These are phyloP conservation scores for Poicephalus gulielmi DNA, from an alignment of 2,113 vertebrate species.

Conservation along the genomic window DNA sequence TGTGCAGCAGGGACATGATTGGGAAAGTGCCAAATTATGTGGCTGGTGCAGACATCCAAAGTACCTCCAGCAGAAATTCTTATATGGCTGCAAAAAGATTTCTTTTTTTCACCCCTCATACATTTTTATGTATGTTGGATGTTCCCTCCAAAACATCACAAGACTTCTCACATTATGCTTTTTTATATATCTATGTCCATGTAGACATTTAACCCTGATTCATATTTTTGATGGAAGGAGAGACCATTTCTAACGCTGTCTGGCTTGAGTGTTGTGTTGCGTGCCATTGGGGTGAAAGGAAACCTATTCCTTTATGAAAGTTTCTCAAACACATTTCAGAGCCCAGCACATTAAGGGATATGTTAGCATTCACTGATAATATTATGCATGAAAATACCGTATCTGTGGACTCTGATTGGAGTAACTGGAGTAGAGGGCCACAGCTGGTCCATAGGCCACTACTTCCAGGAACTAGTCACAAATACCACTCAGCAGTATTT, in stretches of 20 bases:
- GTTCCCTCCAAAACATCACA: not conserved
- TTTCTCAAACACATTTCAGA: not conserved
- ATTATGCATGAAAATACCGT: not conserved
- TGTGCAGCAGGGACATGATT: not conserved
- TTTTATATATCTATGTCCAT: not conserved
- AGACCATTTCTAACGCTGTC: not conserved
- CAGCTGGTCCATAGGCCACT: not conserved
- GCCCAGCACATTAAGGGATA: not conserved
- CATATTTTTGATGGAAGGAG: not conserved
- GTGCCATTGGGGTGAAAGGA: not conserved
- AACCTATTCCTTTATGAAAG: not conserved
- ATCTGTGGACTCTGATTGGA: not conserved
- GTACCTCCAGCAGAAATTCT: not conserved
- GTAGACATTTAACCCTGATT: not conserved
- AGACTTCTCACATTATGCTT: rapidly evolving
- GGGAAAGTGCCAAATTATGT: not conserved
- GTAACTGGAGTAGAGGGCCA: not conserved
- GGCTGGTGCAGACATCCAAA: not conserved
- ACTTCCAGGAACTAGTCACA: not conserved
- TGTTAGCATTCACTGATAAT: not conserved
- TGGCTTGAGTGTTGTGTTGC: not conserved
- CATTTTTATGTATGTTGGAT: not conserved
- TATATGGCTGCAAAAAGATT: not conserved
- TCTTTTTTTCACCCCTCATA: rapidly evolving
- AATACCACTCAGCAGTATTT: not conserved